Conservation (phyloP, 1,140 invertebrate genomes). For the Melipona quadrifasciata region DNA sequence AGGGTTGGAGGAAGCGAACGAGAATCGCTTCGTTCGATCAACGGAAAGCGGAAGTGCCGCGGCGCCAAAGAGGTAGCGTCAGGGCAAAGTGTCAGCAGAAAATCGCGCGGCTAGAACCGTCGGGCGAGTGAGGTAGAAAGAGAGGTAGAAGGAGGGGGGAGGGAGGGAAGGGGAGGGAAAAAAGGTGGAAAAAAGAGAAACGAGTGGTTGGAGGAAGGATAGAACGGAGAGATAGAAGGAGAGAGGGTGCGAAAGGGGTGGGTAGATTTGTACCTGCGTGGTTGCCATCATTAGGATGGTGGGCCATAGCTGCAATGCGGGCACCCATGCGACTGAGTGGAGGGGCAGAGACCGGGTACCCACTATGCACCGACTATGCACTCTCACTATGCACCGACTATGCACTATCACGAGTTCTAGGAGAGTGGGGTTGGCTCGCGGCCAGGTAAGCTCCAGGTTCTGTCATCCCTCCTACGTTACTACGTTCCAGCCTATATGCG, state of each 20-base stretch:
- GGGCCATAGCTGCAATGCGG: slow-evolving; percentile 79
- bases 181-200: not conserved
- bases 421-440: slow-evolving; percentile 70
- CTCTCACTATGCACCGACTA: slow-evolving; percentile 68
- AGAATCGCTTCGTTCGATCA: slow-evolving; percentile 43
- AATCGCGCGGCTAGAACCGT: slow-evolving; percentile 48
- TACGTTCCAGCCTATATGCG: slow-evolving; percentile 56
- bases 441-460: slow-evolving; percentile 77
- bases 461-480: slow-evolving; percentile 67
- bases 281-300: slow-evolving; percentile 77
- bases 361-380: slow-evolving; percentile 69
- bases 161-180: not conserved
- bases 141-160: not conserved
- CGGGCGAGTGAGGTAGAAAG: not conserved
- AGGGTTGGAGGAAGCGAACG: not conserved
- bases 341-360: slow-evolving; percentile 52
- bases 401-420: slow-evolving; percentile 66
- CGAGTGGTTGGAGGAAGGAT: slow-evolving; percentile 6
- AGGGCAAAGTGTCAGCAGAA: slow-evolving; percentile 71
- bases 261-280: slow-evolving; percentile 73
- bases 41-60: slow-evolving; percentile 53
- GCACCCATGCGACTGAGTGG: slow-evolving; percentile 71
- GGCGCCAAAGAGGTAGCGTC: slow-evolving; percentile 56
- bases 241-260: slow-evolving; percentile 42
- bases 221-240: slow-evolving; percentile 16